A percentile compares a stretch with the other conserved stretches of the same genome.
phyloP scores from a whole-genome alignment of 2,797 vertebrate genomes.

The Rhynchotus rufescens region DNA sequence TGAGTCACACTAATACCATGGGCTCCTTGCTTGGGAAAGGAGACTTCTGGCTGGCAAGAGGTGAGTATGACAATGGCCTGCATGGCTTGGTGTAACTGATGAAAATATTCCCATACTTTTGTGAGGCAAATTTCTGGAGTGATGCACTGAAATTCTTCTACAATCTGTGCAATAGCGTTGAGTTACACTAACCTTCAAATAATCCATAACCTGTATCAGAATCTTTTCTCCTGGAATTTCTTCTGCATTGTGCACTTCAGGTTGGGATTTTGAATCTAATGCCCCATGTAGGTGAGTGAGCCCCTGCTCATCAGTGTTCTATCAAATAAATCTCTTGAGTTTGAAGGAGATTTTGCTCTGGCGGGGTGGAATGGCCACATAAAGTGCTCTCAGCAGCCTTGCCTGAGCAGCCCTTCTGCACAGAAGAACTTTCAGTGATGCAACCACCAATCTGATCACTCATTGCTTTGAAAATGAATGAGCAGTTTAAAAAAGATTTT shows the following conservation, averaged over 20 bases:
- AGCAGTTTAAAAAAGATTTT: background rate
- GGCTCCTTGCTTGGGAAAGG: background rate
- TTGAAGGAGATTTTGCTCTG: background rate
- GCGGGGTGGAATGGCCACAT: background rate
- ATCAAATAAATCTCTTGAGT: background rate
- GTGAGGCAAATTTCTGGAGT: background rate
- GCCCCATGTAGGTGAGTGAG: too few species aligned
- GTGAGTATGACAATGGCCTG: background rate
- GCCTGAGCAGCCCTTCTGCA: background rate
- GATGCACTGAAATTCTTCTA: background rate
- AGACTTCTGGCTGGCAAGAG: fast-evolving
- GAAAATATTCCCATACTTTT: background rate
- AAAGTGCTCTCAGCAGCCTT: background rate
- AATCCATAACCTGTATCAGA: too few species aligned
- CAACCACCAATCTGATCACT: background rate
- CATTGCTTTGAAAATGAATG: background rate
- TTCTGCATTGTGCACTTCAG: background rate
- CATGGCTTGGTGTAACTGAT: background rate
- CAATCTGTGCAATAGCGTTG: background rate
- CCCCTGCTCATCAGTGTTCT: background rate
- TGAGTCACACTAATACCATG: fast-evolving
- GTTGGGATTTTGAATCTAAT: background rate
- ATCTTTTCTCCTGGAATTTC: background rate
- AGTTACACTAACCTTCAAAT: too few species aligned
- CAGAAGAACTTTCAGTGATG: background rate